Base-by-base conservation (phyloP, 2,888 invertebrate species). In the Thymelicus lineola region DNA sequence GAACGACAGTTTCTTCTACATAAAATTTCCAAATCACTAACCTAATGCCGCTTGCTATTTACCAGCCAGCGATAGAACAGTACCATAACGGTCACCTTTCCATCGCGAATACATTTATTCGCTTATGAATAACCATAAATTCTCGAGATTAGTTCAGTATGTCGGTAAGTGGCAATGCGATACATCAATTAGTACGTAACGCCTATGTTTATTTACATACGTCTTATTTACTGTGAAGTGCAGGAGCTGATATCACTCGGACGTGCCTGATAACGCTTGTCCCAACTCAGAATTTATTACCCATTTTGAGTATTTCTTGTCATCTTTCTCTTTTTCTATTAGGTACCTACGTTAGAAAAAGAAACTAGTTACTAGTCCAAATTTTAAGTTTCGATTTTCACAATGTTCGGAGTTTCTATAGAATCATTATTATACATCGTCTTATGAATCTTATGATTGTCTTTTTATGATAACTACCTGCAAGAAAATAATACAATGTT, bases 91-190 rank as follows among this genome's bases (percentile, higher is more conserved):
- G 60, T 42, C 46, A 45, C 68, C 46, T 20, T 70, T 63, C 62
- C 38, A 48, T 55, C 69, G 61, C 46, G 38, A 70, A 70, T 70
- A 64, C 69, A 70, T 70, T 70, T 64, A 70, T 70, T 59, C 69
- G 58, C 64, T 64, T 64, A 70, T 64, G 64, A 70, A 70, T 70
- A 70, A 70, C 69, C 69, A 69, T 69, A 69, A 69, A 69, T 69
- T 59, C 50, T 59, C 50, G 42, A 69, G 69, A 69, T 69, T 69
- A 69, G 69, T 64, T 59, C 69, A 69, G 69, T 69, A 57, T 69
- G 69, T 69, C 63, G 69, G 69, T 69, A 64, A 69, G 69, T 69
- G 69, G 69, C 50, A 28, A 69, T n/a, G 62, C 50, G 69, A 63
- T 69, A 69, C 69, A 69, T 69, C 69, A 69, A 69, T 69, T 69